Percentiles rank a stretch among this genome's conserved stretches.
Conservation (phyloP, 2,888 invertebrate species). For the Fabriciana adippe region DNA sequence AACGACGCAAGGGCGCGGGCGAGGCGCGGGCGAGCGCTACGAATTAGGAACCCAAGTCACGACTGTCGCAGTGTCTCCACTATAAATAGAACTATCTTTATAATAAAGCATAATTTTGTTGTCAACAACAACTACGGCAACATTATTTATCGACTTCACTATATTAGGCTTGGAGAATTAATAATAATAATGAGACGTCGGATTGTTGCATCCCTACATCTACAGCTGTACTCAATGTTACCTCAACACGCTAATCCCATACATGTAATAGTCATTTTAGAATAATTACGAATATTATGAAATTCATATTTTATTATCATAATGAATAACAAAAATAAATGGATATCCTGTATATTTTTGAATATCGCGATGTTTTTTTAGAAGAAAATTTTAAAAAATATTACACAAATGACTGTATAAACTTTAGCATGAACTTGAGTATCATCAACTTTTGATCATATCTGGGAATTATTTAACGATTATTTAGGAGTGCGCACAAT, state of each 20-base stretch:
- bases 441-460: too few species aligned
- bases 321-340: too few species aligned
- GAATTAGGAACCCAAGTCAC: slow-evolving; percentile 64
- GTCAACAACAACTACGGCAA: slow-evolving; percentile 75
- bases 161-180: slow-evolving; percentile 66
- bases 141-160: slow-evolving; percentile 67
- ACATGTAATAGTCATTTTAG: too few species aligned
- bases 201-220: slow-evolving; percentile 13
- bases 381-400: too few species aligned
- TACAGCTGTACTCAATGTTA: neutral
- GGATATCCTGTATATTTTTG: too few species aligned
- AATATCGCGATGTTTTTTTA: too few species aligned
- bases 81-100: slow-evolving; percentile 73
- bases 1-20: slow-evolving; percentile 39
- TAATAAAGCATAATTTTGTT: slow-evolving; percentile 75
- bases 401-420: neutral
- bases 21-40: slow-evolving; percentile 36
- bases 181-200: slow-evolving; percentile 51
- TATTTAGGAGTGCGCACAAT: slow-evolving; percentile 8
- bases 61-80: slow-evolving; percentile 58
- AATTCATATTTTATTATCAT: too few species aligned
- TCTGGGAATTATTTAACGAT: too few species aligned
- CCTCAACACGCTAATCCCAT: slow-evolving; percentile 37
- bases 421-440: neutral
- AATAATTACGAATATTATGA: too few species aligned